These are phyloP conservation scores for Dendroctonus valens DNA, from an alignment of 1,140 invertebrate species.

Conservation along the genomic window DNA sequence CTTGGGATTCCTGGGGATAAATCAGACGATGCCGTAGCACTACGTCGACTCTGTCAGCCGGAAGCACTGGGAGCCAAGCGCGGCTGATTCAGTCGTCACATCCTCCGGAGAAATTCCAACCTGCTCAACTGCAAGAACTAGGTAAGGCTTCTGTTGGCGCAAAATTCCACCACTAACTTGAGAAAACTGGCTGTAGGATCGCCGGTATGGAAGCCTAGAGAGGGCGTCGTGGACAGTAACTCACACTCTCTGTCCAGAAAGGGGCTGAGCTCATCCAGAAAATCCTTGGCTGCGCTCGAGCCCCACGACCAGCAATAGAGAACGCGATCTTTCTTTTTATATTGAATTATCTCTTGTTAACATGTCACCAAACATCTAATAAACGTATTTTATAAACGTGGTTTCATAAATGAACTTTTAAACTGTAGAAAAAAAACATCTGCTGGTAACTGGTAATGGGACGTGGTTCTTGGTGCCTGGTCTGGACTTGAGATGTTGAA, in stretches of 20 bases:
- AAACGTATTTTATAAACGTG: conserved; percentile 23
- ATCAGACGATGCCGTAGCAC: conserved; percentile 59
- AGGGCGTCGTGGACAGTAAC: conserved; percentile 53
- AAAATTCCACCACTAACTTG: too few relatives aligned
- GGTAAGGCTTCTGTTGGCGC: conserved; percentile 61
- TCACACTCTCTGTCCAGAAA: conserved; percentile 53
- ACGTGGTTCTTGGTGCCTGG: too few relatives aligned
- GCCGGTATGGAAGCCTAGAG: conserved; percentile 88
- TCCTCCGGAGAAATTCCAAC: conserved; percentile 85
- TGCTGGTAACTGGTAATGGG: too few relatives aligned
- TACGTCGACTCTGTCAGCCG: conserved; percentile 89
- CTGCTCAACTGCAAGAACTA: conserved; percentile 78
- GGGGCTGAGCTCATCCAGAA: conserved; percentile 49
- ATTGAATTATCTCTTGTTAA: conserved; percentile 26
- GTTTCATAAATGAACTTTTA: too few relatives aligned
- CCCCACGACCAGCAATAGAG: conserved; percentile 43
- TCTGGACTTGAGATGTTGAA: too few relatives aligned
- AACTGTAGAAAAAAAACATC: too few relatives aligned
- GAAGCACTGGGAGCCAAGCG: conserved; percentile 90
- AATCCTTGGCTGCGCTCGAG: conserved; percentile 48
- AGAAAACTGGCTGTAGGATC: conserved; percentile 65
- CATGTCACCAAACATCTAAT: conserved; percentile 24
- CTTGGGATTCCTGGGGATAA: background rate
- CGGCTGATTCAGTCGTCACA: conserved; percentile 91
- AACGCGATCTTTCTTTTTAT: conserved; percentile 15